Conservation (phyloP, 2,888 invertebrate species). For the Clitarchus hookeri region DNA sequence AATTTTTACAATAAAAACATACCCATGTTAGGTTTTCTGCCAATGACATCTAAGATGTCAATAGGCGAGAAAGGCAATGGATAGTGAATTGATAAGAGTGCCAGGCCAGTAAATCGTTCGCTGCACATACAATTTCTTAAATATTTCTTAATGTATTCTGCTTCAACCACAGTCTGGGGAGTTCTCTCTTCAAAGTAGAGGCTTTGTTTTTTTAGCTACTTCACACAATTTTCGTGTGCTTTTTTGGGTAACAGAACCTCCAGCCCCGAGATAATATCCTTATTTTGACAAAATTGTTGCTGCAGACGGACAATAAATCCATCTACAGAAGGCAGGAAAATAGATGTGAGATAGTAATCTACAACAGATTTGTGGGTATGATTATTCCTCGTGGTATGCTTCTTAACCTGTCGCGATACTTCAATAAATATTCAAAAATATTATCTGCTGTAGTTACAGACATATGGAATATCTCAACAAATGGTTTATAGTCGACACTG, state of each 20-base stretch:
- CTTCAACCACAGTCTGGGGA: too few relatives aligned
- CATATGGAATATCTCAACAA: background rate
- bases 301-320: background rate
- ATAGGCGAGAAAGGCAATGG: too few relatives aligned
- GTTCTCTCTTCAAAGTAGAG: background rate
- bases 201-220: background rate
- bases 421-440: background rate
- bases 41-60: background rate
- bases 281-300: background rate
- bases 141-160: background rate
- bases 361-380: background rate
- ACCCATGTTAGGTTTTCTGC: background rate
- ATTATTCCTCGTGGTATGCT: background rate
- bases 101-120: background rate
- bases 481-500: background rate
- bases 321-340: background rate
- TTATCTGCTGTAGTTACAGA: background rate
- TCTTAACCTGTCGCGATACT: background rate
- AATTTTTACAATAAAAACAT: background rate
- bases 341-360: background rate
- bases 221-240: too few relatives aligned
- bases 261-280: too few relatives aligned
- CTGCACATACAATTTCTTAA: conserved; percentile 15
- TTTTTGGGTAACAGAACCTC: too few relatives aligned
- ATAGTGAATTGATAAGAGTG: background rate